Conservation (phyloP, 2,113 vertebrate species). For the Pica pica region DNA sequence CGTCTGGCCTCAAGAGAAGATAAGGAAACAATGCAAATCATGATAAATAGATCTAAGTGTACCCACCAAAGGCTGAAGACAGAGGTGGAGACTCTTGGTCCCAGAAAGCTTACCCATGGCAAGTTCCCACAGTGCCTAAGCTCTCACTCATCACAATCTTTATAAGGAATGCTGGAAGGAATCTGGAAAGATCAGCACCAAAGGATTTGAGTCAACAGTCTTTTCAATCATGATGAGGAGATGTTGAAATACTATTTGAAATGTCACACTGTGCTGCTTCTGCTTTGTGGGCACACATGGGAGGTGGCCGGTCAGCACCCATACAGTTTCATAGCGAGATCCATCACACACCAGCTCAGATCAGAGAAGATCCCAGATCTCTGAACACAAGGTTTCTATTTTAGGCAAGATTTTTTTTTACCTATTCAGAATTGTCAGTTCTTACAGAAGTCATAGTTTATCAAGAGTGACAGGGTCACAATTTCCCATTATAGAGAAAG, state of each 20-base stretch:
- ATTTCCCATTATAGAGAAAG: background rate
- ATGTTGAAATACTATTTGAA: background rate
- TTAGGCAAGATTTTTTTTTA: background rate
- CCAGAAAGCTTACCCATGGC: background rate
- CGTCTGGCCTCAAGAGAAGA: background rate
- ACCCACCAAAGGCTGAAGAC: background rate
- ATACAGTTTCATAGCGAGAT: rapidly evolving
- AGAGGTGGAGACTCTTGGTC: background rate
- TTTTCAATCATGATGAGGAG: background rate
- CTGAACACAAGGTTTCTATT: background rate
- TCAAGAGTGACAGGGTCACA: background rate
- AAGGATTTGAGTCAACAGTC: background rate
- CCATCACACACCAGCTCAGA: background rate
- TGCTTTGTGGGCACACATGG: rapidly evolving
- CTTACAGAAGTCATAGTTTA: background rate
- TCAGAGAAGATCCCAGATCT: background rate
- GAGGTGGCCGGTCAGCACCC: background rate
- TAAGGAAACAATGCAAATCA: background rate
- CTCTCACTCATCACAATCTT: background rate
- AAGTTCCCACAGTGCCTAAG: background rate
- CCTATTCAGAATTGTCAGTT: background rate
- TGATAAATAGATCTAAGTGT: background rate
- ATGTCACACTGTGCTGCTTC: background rate
- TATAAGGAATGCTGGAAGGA: background rate
- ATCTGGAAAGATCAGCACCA: background rate